Conservation (phyloP, 2,888 invertebrate species). For the Lycaena phlaeas region DNA sequence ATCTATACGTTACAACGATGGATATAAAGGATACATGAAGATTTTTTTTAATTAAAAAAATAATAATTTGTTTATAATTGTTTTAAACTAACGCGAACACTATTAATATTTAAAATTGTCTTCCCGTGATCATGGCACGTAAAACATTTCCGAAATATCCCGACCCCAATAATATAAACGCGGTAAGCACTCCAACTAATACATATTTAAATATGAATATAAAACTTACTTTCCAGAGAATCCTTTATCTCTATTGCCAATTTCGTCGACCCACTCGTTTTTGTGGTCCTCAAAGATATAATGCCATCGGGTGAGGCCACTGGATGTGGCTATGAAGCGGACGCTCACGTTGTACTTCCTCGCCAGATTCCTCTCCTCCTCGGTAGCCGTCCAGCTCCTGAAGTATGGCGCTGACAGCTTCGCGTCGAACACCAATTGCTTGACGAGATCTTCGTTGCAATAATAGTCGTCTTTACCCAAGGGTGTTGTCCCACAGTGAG, state of each 20-base stretch:
- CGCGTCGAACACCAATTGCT: constrained; percentile 90
- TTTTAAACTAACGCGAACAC: no score
- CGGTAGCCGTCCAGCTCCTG: constrained; percentile 64
- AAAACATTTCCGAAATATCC: no score
- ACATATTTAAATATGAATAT: no score
- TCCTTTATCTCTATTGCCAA: constrained; percentile 38
- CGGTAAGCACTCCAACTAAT: no score
- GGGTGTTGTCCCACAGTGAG: constrained; percentile 75
- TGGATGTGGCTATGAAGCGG: constrained; percentile 90
- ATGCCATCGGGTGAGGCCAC: constrained; percentile 92
- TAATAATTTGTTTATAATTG: no score
- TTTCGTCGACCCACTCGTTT: constrained; percentile 53
- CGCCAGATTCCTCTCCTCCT: constrained; percentile 70
- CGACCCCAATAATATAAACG: no score
- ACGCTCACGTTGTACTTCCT: constrained; percentile 80
- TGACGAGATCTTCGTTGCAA: constrained; percentile 87
- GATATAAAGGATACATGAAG: no score
- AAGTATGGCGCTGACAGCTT: constrained; percentile 77
- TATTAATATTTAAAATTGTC: no score
- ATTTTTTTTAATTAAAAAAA: no score
- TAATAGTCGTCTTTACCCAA: constrained; percentile 82
- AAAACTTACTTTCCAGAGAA: constrained; percentile 43
- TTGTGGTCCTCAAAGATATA: constrained; percentile 76
- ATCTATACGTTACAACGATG: no score
- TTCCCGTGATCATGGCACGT: no score